Evolutionary conservation across 2,888 invertebrate genomes (phyloP).

Genomic region (Diploptera punctata): DNA sequence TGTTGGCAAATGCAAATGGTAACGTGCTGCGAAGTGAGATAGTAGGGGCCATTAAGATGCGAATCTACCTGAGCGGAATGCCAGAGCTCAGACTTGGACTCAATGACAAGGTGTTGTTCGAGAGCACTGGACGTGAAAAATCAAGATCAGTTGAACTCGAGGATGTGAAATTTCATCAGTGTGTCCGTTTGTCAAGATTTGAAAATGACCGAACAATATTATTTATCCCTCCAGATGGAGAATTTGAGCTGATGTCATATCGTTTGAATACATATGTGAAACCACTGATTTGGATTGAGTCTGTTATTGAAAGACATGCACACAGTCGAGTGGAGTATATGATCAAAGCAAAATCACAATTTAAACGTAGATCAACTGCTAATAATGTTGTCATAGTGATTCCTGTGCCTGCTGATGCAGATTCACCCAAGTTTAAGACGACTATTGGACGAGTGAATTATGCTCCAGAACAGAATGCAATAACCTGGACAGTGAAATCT

Average conservation of each 20-base stretch:
- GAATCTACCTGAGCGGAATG: conserved; percentile 98
- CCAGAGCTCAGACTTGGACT: conserved; percentile 95
- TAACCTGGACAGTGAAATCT: conserved; percentile 97
- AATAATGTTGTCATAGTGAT: conserved; percentile 99
- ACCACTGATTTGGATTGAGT: conserved; percentile 98
- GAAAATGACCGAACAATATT: conserved; percentile 98
- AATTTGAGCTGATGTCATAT: conserved; percentile 99
- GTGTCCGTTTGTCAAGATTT: conserved; percentile 91
- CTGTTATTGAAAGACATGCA: conserved; percentile 95
- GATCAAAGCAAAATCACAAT: conserved; percentile 99
- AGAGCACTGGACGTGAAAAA: conserved; percentile 96
- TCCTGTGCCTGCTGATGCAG: conserved; percentile 95
- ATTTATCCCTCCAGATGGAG: conserved; percentile 98
- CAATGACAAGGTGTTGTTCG: conserved; percentile 98
- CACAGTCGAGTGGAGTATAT: conserved; percentile 98
- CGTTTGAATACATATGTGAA: conserved; percentile 94
- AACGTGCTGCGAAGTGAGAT: conserved; percentile 97
- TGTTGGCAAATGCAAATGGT: conserved; percentile 94
- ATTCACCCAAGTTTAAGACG: conserved; percentile 98
- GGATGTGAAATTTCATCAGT: conserved; percentile 99
- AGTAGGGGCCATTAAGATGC: conserved; percentile 98
- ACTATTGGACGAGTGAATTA: conserved; percentile 97
- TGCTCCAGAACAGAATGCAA: conserved; percentile 95
- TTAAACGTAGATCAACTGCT: conserved; percentile 95
- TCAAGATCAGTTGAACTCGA: conserved; percentile 98